Evolutionary conservation across 1,140 invertebrate species (phyloP), one percentile per base, ranked within the genome.

Genomic region (Helicorthomorpha holstii): DNA sequence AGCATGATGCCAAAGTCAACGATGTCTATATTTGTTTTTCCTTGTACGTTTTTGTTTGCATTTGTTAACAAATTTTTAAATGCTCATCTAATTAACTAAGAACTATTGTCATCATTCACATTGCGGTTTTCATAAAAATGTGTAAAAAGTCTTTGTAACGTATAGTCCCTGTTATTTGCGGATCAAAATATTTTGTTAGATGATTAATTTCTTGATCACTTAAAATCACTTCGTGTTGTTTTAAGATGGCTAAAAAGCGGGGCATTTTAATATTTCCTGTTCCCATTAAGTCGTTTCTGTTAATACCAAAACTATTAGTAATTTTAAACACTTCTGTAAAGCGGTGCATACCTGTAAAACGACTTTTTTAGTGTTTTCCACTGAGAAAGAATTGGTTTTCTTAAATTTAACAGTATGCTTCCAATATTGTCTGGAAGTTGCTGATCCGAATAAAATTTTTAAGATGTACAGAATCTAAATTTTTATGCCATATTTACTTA

Each of bases 151-250:
- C 50, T 12, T 43, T 51, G 38, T 51, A 51, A 24, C 24, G 3
- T 3, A 51, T 43, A 22, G 27, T 26, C 3, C 50, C 50, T 19
- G 41, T 51, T n/a, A 43, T 34, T 10, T 51, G 27, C 4, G 50
- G 41, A 51, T 51, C 50, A n/a, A 51, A 51, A 27, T 51, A 51
- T 22, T 51, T 27, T 22, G 43, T 44, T 14, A 51, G 21, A 23
- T 25, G 4, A 27, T 34, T 25, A 26, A 51, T 43, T 7, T 27
- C 7, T 42, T 51, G 34, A 3, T 51, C 41, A 2, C 4, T 43
- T 4, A 51, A 19, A 26, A 38, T 12, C 7, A 51, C 24, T 4
- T 44, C 34, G 22, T 14, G 23, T 19, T 44, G 2, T 3, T n/a
- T 19, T 3, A 51, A 21, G 22, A 44, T 24, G 2, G 21, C 43